Base-by-base conservation (phyloP, 2,113 vertebrate species). In the Neodon shergylaensis region DNA sequence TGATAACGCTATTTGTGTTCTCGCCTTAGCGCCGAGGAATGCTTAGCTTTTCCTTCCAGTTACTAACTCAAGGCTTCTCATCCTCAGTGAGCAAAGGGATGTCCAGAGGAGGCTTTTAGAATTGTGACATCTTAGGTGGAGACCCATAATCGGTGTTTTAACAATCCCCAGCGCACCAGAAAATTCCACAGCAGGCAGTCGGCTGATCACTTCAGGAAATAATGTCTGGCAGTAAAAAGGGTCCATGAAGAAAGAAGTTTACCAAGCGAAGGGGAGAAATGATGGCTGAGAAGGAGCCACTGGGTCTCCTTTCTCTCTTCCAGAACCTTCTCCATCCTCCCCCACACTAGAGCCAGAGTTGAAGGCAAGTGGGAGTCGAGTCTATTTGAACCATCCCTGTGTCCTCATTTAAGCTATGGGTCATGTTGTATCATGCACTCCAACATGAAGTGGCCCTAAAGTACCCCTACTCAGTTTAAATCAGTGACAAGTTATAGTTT, bases 1-100 rank as follows among this genome's bases (percentile, higher is more conserved):
- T 88, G 84, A 19, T 81, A 92, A 93, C 3, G 61, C 61, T 79
- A 39, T 90, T 90, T 95, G 93, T 78, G 63, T 96, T 94, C 76
- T 97, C n/a, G 16, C 94, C 81, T 83, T 21, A 42, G 54, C 88
- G 1, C 22, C 28, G 16, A 65, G 79, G 39, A 74, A 1, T 39
- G 1, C 85, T 26, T 73, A 54, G 78, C 26, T 47, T 66, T 96
- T 82, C 42, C 39, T 73, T 73, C 47, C 42, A 72, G 82, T 90
- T 88, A 39, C 49, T 82, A 31, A 88, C 33, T 52, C 47, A 39
- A 85, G 61, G n/a, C 4, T 63, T 92, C 90, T 94, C 52, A 44
- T 83, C n/a, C 31, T 77, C 49, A 36, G 33, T 84, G 78, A 92
- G 72, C 14, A 85, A 79, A 92, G 68, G 52, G 83, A n/a, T 65